phyloP scores from a whole-genome alignment of 2,797 vertebrate species.

The Parambassis ranga region DNA sequence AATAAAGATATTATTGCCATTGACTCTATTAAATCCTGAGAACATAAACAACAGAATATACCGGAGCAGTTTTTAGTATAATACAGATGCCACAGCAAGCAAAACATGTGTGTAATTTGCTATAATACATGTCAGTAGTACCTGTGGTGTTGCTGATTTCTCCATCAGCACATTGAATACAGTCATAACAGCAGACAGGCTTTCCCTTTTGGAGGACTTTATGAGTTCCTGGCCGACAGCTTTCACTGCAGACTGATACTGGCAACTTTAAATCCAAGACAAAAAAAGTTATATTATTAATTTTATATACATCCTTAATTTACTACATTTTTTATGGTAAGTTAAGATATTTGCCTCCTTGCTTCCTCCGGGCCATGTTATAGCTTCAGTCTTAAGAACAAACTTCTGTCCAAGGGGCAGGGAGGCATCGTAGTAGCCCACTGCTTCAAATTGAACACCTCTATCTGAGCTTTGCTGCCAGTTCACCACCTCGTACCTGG shows the following conservation, averaged over 20 bases:
- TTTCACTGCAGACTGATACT: conserved; percentile 76
- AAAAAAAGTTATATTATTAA: background rate
- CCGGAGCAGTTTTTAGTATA: conserved; percentile 36
- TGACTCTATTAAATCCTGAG: conserved; percentile 1
- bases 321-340: background rate
- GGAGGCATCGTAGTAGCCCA: conserved; percentile 78
- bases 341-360: conserved; percentile 50
- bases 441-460: conserved; percentile 69
- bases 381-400: conserved; percentile 58
- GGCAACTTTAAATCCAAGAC: conserved; percentile 59
- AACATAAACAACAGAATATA: conserved; percentile 6
- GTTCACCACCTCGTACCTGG: conserved; percentile 78
- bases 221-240: conserved; percentile 71
- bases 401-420: conserved; percentile 67
- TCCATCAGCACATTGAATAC: conserved; percentile 74
- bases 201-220: conserved; percentile 76
- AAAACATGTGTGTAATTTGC: conserved; percentile 1
- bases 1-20: conserved; percentile 56
- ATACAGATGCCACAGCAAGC: conserved; percentile 43
- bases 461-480: conserved; percentile 70
- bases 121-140: conserved; percentile 22
- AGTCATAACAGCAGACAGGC: conserved; percentile 77
- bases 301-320: no score
- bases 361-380: conserved; percentile 70
- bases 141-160: conserved; percentile 80